These are phyloP conservation scores for Rhamnusium bicolor DNA, from an alignment of 2,888 invertebrate species.

Conservation along the genomic window DNA sequence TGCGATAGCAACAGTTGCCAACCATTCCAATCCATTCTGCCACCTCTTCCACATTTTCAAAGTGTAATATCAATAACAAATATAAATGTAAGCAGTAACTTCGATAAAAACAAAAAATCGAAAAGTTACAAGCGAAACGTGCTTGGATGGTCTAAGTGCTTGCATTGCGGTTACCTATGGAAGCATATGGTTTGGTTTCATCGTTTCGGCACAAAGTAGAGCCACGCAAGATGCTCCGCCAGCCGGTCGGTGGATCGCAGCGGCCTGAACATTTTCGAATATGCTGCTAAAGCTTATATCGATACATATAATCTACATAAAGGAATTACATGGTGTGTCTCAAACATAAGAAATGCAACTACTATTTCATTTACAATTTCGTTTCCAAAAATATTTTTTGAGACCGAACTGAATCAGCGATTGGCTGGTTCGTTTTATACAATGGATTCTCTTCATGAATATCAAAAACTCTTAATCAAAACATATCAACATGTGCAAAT, in stretches of 20 bases:
- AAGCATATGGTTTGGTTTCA: slow-evolving; percentile 60
- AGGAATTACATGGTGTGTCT: background rate
- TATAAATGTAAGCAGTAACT: slow-evolving; percentile 28
- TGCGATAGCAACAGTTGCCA: too few relatives aligned
- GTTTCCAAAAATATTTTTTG: background rate
- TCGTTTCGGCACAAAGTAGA: slow-evolving; percentile 63
- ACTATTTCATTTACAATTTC: background rate
- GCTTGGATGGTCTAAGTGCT: slow-evolving; percentile 40
- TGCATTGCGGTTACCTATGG: slow-evolving; percentile 64
- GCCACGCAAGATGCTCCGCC: slow-evolving; percentile 69
- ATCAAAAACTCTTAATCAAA: too few relatives aligned
- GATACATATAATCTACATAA: slow-evolving; percentile 1
- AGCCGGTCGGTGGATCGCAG: slow-evolving; percentile 74
- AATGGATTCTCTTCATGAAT: too few relatives aligned
- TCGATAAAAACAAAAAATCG: background rate
- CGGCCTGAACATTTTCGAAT: slow-evolving; percentile 68
- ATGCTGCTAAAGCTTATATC: slow-evolving; percentile 32
- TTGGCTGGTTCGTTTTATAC: too few relatives aligned
- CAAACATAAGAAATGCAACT: background rate
- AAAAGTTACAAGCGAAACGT: slow-evolving; percentile 30
- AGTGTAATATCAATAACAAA: background rate
- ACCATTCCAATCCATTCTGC: background rate
- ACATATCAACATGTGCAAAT: too few relatives aligned
- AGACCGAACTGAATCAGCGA: too few relatives aligned
- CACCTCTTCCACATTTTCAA: background rate